Base-by-base conservation (phyloP, 92 coral and sea anemone species). In the Diadumene lineata region DNA sequence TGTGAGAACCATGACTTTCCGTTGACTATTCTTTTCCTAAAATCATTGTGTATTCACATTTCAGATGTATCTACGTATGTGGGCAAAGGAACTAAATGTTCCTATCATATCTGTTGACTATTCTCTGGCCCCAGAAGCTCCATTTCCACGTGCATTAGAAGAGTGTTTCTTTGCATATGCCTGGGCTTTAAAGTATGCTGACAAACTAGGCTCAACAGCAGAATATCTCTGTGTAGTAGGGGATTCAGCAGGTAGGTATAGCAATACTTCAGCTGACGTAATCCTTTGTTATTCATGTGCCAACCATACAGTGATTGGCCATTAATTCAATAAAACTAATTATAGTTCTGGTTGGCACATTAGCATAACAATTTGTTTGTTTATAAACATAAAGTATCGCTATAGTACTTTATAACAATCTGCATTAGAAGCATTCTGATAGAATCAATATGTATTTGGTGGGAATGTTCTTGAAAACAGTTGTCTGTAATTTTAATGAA, bases 131-230 rank as follows among this genome's bases (percentile, higher is more conserved):
- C 98, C 98, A 0, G 97, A 94, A 48, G 92, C 93, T 0, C 98
- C 98, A 6, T 94, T 94, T 68, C 98, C 98, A 1, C 82, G 98
- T 19, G 98, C 98, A 18, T 50, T 92, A 57, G 98, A 94, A 31
- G 98, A 94, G 76, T 94, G 98, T 65, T 86, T 94, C 85, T 94
- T 92, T 79, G 88, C 93, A 3, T 94, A 91, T 66, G 90, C 97
- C 22, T 94, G 98, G 98, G 97, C 89, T 43, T 81, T 94, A 26
- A 86, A 94, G 57, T 88, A 94, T 73, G 78, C 85, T 28, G 87
- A 92, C 43, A 90, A 76, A 28, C 84, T 94, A 31, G 98, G 98
- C 0, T 83, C 97, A 1, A 94, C 94, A 19, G 94, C 90, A 43
- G 81, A 88, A 64, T 71, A 76, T 53, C 72, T 92, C 51, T 92